Evolutionary conservation across 2,888 invertebrate genomes (phyloP).

Genomic region (Diarsia mendica): DNA sequence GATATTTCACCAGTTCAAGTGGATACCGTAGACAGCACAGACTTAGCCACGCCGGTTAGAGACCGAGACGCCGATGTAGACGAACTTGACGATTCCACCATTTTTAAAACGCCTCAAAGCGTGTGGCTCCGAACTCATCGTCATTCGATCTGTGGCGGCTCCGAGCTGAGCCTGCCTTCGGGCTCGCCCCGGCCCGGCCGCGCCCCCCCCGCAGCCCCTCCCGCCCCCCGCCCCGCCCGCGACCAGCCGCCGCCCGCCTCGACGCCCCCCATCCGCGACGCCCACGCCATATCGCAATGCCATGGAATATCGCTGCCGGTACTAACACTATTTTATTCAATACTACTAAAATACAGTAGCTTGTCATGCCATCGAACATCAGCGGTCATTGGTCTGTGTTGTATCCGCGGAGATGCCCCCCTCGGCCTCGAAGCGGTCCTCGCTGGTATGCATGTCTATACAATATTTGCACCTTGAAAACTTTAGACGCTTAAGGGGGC

Average conservation of each 20-base stretch:
- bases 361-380: conserved; percentile 77
- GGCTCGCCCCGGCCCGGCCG: conserved; percentile 62
- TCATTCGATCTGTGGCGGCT: conserved; percentile 82
- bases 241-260: conserved; percentile 83
- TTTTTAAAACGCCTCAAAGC: conserved; percentile 87
- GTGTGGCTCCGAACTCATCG: conserved; percentile 82
- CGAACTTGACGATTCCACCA: conserved; percentile 83
- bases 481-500: conserved; percentile 74
- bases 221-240: conserved; percentile 76
- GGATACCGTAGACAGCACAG: conserved; percentile 86
- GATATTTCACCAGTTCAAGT: conserved; percentile 87
- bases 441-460: conserved; percentile 78
- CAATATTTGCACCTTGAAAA: conserved; percentile 67
- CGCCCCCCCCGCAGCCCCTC: conserved; percentile 62
- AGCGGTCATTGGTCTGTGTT: conserved; percentile 68
- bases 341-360: conserved; percentile 85
- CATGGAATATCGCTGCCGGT: conserved; percentile 91
- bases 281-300: conserved; percentile 88
- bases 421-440: conserved; percentile 67
- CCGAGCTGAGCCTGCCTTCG: conserved; percentile 60
- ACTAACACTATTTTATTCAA: conserved; percentile 90
- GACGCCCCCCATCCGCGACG: conserved; percentile 86
- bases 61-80: conserved; percentile 75
- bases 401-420: conserved; percentile 58
- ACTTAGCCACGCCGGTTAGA: conserved; percentile 74